Evolutionary conservation across 2,888 invertebrate species (phyloP).

Genomic region (Acanthococcus lagerstroemiae): DNA sequence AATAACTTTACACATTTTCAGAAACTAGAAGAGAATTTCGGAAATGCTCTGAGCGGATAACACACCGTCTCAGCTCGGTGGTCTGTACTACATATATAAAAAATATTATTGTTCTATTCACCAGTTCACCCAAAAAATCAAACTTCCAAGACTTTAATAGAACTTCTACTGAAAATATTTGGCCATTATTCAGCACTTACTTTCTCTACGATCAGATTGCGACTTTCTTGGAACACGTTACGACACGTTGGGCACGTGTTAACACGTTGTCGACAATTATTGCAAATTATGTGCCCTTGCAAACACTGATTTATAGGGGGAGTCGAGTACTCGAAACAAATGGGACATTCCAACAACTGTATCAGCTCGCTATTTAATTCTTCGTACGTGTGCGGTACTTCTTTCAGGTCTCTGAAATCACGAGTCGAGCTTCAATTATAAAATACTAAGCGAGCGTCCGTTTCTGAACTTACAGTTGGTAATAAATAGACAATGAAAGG

Average conservation of each 20-base stretch:
- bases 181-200: constrained; percentile 38
- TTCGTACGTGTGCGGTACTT: constrained; percentile 33
- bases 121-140: no score
- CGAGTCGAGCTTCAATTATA: neutral
- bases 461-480: neutral
- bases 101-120: no score
- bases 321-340: constrained; percentile 53
- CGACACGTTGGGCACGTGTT: constrained; percentile 52
- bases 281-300: constrained; percentile 53
- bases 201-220: constrained; percentile 50
- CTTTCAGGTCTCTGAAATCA: neutral
- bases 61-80: no score
- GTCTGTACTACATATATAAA: no score
- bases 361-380: constrained; percentile 41
- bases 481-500: neutral
- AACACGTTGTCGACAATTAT: constrained; percentile 48
- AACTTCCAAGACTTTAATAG: no score
- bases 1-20: no score
- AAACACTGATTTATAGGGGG: constrained; percentile 55
- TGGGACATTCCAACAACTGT: constrained; percentile 51
- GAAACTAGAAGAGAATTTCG: no score
- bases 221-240: constrained; percentile 43
- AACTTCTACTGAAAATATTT: neutral
- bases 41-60: no score
- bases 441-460: neutral